phyloP scores from a whole-genome alignment of 2,113 vertebrate genomes.

The Lycaon pictus region DNA sequence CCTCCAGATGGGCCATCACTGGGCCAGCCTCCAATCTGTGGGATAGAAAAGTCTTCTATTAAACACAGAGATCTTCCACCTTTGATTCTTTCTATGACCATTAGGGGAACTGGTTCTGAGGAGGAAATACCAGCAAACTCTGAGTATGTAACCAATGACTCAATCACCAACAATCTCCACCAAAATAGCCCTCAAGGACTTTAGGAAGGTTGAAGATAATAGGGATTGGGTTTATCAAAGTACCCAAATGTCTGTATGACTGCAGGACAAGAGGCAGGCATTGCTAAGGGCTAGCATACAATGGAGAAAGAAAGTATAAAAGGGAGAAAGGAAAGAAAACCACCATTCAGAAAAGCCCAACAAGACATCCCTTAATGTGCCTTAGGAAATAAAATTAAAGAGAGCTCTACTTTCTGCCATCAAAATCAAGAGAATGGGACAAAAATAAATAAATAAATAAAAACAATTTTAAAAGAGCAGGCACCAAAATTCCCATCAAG shows the following conservation, averaged over 20 bases:
- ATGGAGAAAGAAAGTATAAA: neutral
- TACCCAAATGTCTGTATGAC: neutral
- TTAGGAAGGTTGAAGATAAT: neutral
- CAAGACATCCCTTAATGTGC: neutral
- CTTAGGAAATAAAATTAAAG: conserved; percentile 49
- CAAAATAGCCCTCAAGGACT: neutral
- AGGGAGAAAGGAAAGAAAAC: conserved; percentile 39
- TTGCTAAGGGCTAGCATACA: neutral
- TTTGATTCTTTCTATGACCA: neutral
- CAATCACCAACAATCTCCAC: neutral
- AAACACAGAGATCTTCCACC: neutral
- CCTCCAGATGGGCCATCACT: neutral
- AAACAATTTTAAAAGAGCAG: conserved; percentile 38
- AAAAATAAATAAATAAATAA: neutral
- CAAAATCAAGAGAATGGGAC: neutral
- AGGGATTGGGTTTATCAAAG: neutral
- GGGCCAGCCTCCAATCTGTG: neutral
- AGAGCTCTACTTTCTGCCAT: neutral
- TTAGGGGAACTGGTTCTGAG: neutral
- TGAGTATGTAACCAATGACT: neutral
- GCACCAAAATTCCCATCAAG: conserved; percentile 53
- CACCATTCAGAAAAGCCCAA: neutral
- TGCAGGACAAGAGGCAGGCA: neutral
- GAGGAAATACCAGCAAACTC: neutral
- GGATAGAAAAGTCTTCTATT: neutral